A percentile compares a stretch with the other conserved stretches of the same genome.
phyloP scores from a whole-genome alignment of 92 coral and sea anemone species.

The Porites cylindrica region DNA sequence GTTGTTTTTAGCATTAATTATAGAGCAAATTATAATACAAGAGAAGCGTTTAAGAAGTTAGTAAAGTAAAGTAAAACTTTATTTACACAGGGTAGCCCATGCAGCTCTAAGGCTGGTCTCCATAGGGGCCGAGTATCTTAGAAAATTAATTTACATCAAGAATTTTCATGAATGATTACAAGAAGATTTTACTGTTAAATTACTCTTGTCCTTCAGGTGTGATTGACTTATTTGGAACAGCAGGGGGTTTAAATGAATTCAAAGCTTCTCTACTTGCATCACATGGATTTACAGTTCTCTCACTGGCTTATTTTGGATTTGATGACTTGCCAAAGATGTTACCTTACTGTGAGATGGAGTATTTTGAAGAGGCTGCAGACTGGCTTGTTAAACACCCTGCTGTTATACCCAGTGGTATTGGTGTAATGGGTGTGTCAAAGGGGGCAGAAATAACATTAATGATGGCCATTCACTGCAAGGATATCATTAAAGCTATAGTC shows the following conservation, averaged over 20 bases:
- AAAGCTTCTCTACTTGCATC: constrained; percentile 85
- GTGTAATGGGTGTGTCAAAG: constrained; percentile 71
- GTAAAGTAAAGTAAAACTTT: too few relatives aligned
- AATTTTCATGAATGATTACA: too few relatives aligned
- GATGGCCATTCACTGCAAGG: constrained; percentile 57
- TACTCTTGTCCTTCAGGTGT: constrained; percentile 45
- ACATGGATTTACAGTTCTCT: constrained; percentile 72
- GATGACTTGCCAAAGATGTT: constrained; percentile 70
- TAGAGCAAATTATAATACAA: too few relatives aligned
- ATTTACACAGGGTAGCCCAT: too few relatives aligned
- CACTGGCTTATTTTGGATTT: constrained; percentile 71
- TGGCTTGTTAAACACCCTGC: constrained; percentile 72
- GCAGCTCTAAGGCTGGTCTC: too few relatives aligned
- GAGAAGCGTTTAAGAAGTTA: too few relatives aligned
- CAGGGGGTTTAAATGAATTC: constrained; percentile 72
- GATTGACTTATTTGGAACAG: constrained; percentile 66
- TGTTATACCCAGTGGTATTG: constrained; percentile 60
- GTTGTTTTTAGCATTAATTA: too few relatives aligned
- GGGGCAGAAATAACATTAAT: constrained; percentile 69
- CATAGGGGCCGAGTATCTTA: too few relatives aligned
- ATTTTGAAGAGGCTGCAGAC: constrained; percentile 80
- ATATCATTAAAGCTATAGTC: constrained; percentile 59
- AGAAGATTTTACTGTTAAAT: too few relatives aligned
- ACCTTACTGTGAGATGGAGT: constrained; percentile 69
- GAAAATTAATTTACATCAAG: too few relatives aligned